Conservation (phyloP, 2,888 invertebrate genomes). For the Lymantria monacha region DNA sequence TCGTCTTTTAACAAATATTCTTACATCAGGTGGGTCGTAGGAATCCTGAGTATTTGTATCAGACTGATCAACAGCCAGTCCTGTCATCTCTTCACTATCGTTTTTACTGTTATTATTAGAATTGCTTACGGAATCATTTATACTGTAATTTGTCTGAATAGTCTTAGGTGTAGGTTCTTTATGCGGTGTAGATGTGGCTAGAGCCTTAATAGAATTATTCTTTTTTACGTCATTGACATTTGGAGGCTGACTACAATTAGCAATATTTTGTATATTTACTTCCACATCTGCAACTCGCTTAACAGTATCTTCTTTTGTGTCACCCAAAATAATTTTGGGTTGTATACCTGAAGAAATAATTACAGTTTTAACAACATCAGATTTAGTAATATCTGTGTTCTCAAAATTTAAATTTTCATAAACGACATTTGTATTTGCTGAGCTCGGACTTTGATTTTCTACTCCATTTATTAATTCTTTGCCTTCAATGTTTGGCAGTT, state of each 20-base stretch:
- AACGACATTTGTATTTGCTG: slow-evolving; percentile 9
- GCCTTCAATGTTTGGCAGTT: not conserved
- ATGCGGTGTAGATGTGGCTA: slow-evolving; percentile 68
- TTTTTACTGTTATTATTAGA: slow-evolving; percentile 25
- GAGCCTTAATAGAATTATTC: slow-evolving; percentile 40
- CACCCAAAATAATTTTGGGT: slow-evolving; percentile 22
- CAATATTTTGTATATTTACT: slow-evolving; percentile 10
- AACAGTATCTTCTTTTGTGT: slow-evolving; percentile 1
- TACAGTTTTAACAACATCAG: slow-evolving; percentile 50
- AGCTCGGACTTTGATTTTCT: slow-evolving; percentile 6
- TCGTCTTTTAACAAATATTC: slow-evolving; percentile 63
- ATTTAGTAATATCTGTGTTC: slow-evolving; percentile 19
- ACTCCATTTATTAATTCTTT: slow-evolving; percentile 3
- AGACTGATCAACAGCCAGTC: slow-evolving; percentile 21
- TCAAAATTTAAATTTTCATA: slow-evolving; percentile 29
- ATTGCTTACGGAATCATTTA: slow-evolving; percentile 23
- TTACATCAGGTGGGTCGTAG: slow-evolving; percentile 62
- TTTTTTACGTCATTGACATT: slow-evolving; percentile 16
- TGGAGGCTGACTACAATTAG: slow-evolving; percentile 6
- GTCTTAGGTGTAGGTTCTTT: slow-evolving; percentile 35
- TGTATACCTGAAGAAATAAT: slow-evolving; percentile 61
- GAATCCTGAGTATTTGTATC: slow-evolving; percentile 27
- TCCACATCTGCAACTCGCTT: slow-evolving; percentile 2
- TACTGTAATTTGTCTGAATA: slow-evolving; percentile 9
- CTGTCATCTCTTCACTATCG: slow-evolving; percentile 12